Conservation (phyloP, 2,797 vertebrate species). For the Mormyrops boulengeri region DNA sequence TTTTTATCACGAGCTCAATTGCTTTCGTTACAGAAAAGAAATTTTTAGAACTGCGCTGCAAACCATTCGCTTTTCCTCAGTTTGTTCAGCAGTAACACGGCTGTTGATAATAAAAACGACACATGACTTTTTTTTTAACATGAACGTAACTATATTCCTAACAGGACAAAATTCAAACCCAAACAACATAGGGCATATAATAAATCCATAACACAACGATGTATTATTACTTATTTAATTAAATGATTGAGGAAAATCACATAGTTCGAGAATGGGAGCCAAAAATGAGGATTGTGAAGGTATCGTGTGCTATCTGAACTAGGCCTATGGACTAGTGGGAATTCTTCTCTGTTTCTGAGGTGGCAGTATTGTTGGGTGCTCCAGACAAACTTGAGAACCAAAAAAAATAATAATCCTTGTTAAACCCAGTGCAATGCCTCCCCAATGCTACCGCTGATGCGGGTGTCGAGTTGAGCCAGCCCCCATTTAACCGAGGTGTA, state of each 20-base stretch:
- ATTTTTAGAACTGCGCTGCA: neutral
- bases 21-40: neutral
- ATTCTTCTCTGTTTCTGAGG: neutral
- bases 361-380: neutral
- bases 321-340: neutral
- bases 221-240: neutral
- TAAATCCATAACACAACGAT: neutral
- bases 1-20: neutral
- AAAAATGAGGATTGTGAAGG: constrained; percentile 24
- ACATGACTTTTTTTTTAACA: neutral
- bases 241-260: neutral
- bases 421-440: neutral
- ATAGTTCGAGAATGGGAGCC: neutral
- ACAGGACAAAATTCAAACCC: neutral
- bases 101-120: neutral
- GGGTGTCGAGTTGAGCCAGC: neutral
- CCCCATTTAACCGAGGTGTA: neutral
- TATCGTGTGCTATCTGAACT: constrained; percentile 24
- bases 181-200: neutral
- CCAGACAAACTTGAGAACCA: neutral
- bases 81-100: neutral
- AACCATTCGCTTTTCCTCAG: neutral
- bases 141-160: neutral
- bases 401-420: neutral
- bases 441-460: neutral